Conservation (phyloP, 2,888 invertebrate species). For the Antitype chi region DNA sequence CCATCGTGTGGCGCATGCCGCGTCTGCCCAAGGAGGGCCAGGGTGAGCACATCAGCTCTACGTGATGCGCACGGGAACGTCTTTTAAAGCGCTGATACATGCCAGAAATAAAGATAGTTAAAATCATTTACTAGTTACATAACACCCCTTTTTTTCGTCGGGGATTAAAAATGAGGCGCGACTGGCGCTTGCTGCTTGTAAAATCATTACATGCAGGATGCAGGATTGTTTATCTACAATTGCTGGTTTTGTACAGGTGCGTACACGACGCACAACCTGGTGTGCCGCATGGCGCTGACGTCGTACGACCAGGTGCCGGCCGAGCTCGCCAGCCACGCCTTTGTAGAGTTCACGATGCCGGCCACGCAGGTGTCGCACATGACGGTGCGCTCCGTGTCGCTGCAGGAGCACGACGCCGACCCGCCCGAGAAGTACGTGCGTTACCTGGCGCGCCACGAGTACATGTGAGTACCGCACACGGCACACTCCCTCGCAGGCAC, state of each 20-base stretch:
- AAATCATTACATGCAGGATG: background rate
- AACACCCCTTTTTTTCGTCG: too few relatives aligned
- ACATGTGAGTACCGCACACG: conserved; percentile 91
- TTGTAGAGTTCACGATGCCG: conserved; percentile 99
- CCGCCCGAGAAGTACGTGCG: conserved; percentile 99
- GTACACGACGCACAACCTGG: conserved; percentile 99
- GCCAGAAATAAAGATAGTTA: background rate
- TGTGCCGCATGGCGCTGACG: conserved; percentile 98
- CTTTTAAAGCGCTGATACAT: background rate
- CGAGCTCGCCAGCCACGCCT: conserved; percentile 96
- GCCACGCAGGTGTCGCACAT: conserved; percentile 97
- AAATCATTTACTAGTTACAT: too few relatives aligned
- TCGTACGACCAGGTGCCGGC: conserved; percentile 99
- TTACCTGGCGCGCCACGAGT: conserved; percentile 98
- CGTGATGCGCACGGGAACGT: too few relatives aligned
- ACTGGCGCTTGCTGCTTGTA: background rate
- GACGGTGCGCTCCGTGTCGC: conserved; percentile 98
- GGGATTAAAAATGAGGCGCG: background rate
- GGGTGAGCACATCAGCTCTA: conserved; percentile 90
- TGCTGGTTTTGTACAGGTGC: conserved; percentile 92
- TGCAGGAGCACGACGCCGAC: conserved; percentile 96
- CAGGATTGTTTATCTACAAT: too few relatives aligned
- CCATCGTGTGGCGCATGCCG: conserved; percentile 99
- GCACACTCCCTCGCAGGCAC: background rate
- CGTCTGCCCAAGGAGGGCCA: conserved; percentile 99